These are phyloP conservation scores for Mimas tiliae DNA, from an alignment of 2,888 invertebrate species.

Conservation along the genomic window DNA sequence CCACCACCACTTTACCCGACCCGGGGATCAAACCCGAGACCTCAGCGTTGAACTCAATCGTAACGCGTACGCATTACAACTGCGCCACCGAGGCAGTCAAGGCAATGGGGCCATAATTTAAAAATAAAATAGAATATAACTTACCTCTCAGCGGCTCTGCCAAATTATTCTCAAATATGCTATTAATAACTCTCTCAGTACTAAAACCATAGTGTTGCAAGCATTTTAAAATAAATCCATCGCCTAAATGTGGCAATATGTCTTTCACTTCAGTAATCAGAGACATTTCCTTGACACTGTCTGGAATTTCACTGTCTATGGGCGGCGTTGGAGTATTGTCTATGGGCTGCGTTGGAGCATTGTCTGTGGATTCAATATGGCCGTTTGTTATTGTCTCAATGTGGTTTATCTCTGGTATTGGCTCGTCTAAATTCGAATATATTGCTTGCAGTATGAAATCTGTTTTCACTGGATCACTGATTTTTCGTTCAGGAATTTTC, in stretches of 20 bases:
- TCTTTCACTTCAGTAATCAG: slow-evolving; percentile 88
- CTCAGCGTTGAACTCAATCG: no score
- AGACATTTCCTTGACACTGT: slow-evolving; percentile 72
- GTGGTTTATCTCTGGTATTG: slow-evolving; percentile 50
- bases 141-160: slow-evolving; percentile 67
- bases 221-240: slow-evolving; percentile 89
- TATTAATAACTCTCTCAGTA: slow-evolving; percentile 91
- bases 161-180: slow-evolving; percentile 90
- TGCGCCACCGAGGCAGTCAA: no score
- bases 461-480: slow-evolving; percentile 83
- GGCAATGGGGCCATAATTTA: no score
- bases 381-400: slow-evolving; percentile 53
- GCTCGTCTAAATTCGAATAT: slow-evolving; percentile 74
- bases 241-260: slow-evolving; percentile 92
- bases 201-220: slow-evolving; percentile 91
- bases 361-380: slow-evolving; percentile 49
- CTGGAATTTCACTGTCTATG: slow-evolving; percentile 69
- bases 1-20: no score
- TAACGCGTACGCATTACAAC: no score
- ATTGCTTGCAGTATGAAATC: slow-evolving; percentile 83
- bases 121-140: slow-evolving; percentile 25
- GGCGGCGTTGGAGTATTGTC: slow-evolving; percentile 49
- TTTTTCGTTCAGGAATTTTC: slow-evolving; percentile 39
- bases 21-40: no score
- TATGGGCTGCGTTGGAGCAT: slow-evolving; percentile 44